phyloP scores from a whole-genome alignment of 2,797 vertebrate genomes.

The Pangasius krempfi region DNA sequence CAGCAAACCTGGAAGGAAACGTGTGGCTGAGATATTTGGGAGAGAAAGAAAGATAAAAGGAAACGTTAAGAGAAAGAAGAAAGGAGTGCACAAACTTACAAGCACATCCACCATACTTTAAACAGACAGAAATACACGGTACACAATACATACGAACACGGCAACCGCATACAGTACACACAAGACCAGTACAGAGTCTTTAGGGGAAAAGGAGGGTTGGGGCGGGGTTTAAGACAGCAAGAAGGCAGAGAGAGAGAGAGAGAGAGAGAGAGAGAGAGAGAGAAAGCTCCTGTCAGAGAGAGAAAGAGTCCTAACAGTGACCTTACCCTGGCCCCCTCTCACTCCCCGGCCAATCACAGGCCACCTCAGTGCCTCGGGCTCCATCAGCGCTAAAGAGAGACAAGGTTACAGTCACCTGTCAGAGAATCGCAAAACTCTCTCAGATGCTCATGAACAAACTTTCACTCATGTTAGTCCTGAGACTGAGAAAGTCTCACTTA shows the following conservation, averaged over 20 bases:
- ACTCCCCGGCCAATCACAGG: conserved; percentile 76
- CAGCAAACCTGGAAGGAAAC: conserved; percentile 98
- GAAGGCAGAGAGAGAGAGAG: conserved; percentile 67
- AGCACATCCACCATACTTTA: conserved; percentile 70
- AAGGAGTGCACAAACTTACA: conserved; percentile 77
- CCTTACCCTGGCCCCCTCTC: conserved; percentile 98
- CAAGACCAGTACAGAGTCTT: conserved; percentile 67
- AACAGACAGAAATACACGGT: conserved; percentile 56
- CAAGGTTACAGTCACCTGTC: conserved; percentile 95
- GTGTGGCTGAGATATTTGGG: conserved; percentile 87
- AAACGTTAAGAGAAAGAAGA: conserved; percentile 61
- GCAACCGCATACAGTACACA: conserved; percentile 72
- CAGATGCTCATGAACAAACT: conserved; percentile 30
- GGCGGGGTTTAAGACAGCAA: conserved; percentile 74
- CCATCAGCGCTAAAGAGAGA: conserved; percentile 90
- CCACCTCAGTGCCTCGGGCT: conserved; percentile 73
- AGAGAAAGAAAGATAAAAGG: conserved; percentile 70
- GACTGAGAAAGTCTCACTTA: neutral
- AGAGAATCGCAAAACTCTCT: conserved; percentile 76
- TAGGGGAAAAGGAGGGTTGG: conserved; percentile 51
- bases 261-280: conserved; percentile 69
- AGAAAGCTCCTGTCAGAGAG: conserved; percentile 79
- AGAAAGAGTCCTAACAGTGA: conserved; percentile 86
- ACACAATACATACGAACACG: conserved; percentile 62
- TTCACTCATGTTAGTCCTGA: neutral